Percentiles rank a stretch among this genome's conserved stretches.
These are phyloP conservation scores for Palythoa caribaeorum DNA, from an alignment of 92 coral and sea anemone species.

Conservation along the genomic window DNA sequence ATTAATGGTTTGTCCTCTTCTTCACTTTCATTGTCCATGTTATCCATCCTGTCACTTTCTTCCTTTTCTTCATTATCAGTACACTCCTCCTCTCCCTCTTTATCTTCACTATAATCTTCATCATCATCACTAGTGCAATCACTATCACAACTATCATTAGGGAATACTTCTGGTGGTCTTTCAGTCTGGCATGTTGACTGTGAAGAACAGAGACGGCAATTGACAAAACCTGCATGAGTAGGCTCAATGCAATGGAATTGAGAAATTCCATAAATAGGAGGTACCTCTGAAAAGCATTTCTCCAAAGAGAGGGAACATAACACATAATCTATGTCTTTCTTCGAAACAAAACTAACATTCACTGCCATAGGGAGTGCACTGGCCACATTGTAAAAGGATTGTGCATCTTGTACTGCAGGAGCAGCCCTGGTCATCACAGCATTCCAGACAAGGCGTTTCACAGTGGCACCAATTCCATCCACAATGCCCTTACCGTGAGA, in stretches of 20 bases:
- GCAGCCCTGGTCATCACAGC: slow-evolving; percentile 36
- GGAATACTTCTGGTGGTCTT: slow-evolving; percentile 48
- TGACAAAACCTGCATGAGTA: slow-evolving; percentile 41
- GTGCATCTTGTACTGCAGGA: slow-evolving; percentile 34
- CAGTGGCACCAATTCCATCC: slow-evolving; percentile 28
- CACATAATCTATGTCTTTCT: slow-evolving; percentile 37
- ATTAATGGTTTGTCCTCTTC: slow-evolving; percentile 12
- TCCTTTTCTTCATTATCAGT: slow-evolving; percentile 28
- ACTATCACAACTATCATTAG: slow-evolving; percentile 32
- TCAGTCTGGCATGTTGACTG: slow-evolving; percentile 49
- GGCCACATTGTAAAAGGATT: slow-evolving; percentile 42
- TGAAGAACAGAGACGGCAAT: slow-evolving; percentile 45
- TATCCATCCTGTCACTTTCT: slow-evolving; percentile 32
- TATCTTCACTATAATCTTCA: slow-evolving; percentile 16
- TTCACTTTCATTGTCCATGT: slow-evolving; percentile 29
- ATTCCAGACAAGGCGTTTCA: slow-evolving; percentile 30
- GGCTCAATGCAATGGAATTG: slow-evolving; percentile 60
- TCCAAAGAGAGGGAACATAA: slow-evolving; percentile 19
- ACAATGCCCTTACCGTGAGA: slow-evolving; percentile 73
- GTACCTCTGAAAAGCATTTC: slow-evolving; percentile 50
- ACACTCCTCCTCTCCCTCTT: slow-evolving; percentile 24
- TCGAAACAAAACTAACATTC: slow-evolving; percentile 16
- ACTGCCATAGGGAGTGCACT: slow-evolving; percentile 30
- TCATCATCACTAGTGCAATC: background rate
- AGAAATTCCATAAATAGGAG: slow-evolving; percentile 54